These are phyloP conservation scores for Cynaeus angustus DNA, from an alignment of 2,888 invertebrate species.

Conservation along the genomic window DNA sequence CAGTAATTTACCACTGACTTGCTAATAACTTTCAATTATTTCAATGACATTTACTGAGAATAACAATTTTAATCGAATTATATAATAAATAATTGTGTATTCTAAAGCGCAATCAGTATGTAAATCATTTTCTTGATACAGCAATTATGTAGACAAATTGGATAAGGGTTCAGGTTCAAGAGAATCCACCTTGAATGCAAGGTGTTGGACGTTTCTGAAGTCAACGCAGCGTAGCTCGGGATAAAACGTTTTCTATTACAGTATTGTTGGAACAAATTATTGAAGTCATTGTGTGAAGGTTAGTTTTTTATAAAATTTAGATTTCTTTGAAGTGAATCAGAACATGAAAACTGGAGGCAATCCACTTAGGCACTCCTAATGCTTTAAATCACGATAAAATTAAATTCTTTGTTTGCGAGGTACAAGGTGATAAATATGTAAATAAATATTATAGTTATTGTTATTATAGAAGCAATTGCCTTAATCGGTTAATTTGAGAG, in stretches of 20 bases:
- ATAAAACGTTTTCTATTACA: background rate
- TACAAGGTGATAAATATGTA: slow-evolving; percentile 22
- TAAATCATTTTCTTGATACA: slow-evolving; percentile 12
- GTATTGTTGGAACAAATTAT: no score
- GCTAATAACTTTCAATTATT: slow-evolving; percentile 53
- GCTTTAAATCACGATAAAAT: background rate
- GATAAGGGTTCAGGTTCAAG: slow-evolving; percentile 41
- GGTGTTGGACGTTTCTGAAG: background rate
- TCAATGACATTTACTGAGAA: slow-evolving; percentile 51
- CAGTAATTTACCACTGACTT: slow-evolving; percentile 49
- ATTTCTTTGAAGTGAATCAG: background rate
- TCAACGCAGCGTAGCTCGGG: background rate
- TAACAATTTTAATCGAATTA: slow-evolving; percentile 45
- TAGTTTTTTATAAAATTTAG: background rate
- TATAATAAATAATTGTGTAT: slow-evolving; percentile 30
- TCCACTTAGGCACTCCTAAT: slow-evolving; percentile 5
- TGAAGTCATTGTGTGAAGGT: background rate
- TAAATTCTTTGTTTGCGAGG: slow-evolving; percentile 11
- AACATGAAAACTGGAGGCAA: slow-evolving; percentile 6
- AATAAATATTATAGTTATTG: slow-evolving; percentile 3
- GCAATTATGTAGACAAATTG: slow-evolving; percentile 23
- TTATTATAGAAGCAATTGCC: background rate
- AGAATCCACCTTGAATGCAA: slow-evolving; percentile 1
- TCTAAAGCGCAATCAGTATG: slow-evolving; percentile 29
- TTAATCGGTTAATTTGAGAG: background rate